Percentiles rank a stretch among this genome's conserved stretches.
phyloP scores from a whole-genome alignment of 2,113 vertebrate genomes.

The Epinephelus cyanopodus region DNA sequence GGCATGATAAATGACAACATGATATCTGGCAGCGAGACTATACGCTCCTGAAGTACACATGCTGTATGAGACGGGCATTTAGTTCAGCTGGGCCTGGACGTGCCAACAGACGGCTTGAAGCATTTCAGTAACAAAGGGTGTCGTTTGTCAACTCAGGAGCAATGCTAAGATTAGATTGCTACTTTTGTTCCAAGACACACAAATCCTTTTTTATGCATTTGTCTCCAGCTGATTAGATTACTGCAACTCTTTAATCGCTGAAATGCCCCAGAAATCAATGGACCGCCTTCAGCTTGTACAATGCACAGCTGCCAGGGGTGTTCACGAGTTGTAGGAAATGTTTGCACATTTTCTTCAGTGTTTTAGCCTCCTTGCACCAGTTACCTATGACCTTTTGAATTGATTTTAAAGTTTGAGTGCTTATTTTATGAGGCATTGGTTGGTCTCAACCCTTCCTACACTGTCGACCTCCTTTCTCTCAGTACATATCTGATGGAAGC shows the following conservation, averaged over 20 bases:
- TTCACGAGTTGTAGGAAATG: not conserved
- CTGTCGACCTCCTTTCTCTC: conserved; percentile 46
- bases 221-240: conserved; percentile 31
- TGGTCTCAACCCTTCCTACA: conserved; percentile 22
- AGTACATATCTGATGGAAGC: conserved; percentile 23
- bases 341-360: conserved; percentile 2
- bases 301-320: not conserved
- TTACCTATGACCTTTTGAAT: not conserved
- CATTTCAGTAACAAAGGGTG: conserved; percentile 29
- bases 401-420: conserved; percentile 10
- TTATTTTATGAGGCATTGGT: conserved; percentile 14
- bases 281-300: not conserved
- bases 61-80: conserved; percentile 6
- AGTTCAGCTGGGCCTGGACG: not conserved
- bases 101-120: conserved; percentile 5
- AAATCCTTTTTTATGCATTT: conserved; percentile 17
- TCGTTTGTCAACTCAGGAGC: conserved; percentile 20
- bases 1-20: conserved; percentile 54
- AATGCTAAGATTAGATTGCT: conserved; percentile 23
- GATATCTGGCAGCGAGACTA: conserved; percentile 21
- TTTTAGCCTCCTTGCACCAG: not conserved
- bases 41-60: conserved; percentile 24
- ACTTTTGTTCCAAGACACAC: conserved; percentile 19
- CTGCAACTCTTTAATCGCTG: conserved; percentile 16
- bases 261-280: conserved; percentile 30